Percentiles rank a stretch among this genome's conserved stretches.
phyloP scores from a whole-genome alignment of 2,888 invertebrate species.

The Ceriagrion tenellum region DNA sequence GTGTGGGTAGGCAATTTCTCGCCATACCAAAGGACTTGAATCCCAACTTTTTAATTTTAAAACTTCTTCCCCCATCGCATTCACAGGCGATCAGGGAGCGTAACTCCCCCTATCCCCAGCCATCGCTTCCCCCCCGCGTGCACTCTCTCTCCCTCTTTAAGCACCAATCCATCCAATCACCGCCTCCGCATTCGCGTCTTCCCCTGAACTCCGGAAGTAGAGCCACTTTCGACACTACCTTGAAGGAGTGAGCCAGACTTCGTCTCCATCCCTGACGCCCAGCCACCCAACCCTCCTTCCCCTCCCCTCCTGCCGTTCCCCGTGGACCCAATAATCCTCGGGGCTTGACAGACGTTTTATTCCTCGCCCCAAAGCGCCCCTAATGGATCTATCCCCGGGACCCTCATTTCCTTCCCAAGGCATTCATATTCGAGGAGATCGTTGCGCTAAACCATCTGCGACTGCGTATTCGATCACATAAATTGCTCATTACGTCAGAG shows the following conservation, averaged over 20 bases:
- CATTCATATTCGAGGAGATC: conserved; percentile 44
- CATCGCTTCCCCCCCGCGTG: background rate
- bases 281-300: background rate
- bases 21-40: conserved; percentile 33
- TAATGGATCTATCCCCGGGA: conserved; percentile 1
- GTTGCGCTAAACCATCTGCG: conserved; percentile 56
- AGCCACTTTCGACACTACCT: conserved; percentile 40
- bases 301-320: background rate
- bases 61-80: background rate
- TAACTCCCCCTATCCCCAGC: background rate
- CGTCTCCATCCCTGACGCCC: background rate
- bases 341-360: conserved; percentile 50
- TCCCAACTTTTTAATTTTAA: conserved; percentile 62
- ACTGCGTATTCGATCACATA: conserved; percentile 55
- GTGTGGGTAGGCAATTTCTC: conserved; percentile 29
- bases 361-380: background rate
- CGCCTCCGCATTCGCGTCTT: background rate
- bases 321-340: conserved; percentile 50
- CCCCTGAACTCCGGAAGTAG: conserved; percentile 14
- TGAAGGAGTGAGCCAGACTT: background rate
- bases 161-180: conserved; percentile 24
- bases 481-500: conserved; percentile 49
- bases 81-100: background rate
- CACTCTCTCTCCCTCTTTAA: background rate
- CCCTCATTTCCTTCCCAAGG: conserved; percentile 3